These are phyloP conservation scores for Dromococcyx pavoninus DNA, from an alignment of 2,797 vertebrate species.

Conservation along the genomic window DNA sequence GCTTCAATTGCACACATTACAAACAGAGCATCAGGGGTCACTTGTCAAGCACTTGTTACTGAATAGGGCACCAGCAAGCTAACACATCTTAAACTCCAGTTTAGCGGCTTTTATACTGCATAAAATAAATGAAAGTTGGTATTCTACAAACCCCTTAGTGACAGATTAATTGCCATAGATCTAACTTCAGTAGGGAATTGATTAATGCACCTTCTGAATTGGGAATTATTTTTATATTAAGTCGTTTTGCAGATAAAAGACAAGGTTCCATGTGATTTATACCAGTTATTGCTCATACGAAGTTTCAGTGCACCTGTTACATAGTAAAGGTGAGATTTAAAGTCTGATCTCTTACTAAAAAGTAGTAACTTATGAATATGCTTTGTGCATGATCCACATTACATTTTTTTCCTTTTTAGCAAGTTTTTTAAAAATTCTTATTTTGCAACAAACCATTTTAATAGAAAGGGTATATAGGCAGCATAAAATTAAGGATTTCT, in stretches of 20 bases:
- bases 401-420: not conserved
- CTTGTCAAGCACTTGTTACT: slow-evolving; percentile 57
- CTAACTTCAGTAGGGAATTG: slow-evolving; percentile 24
- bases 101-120: slow-evolving; percentile 20
- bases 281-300: not conserved
- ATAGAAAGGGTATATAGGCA: not conserved
- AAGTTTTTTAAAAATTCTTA: not conserved
- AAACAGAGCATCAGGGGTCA: slow-evolving; percentile 44
- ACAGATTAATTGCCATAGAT: slow-evolving; percentile 34
- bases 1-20: slow-evolving; percentile 29
- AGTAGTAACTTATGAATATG: not conserved
- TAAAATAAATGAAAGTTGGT: slow-evolving; percentile 3
- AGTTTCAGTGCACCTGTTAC: not conserved
- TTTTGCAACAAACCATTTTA: not conserved
- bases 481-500: not conserved
- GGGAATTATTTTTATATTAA: slow-evolving; percentile 40
- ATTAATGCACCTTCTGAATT: not conserved
- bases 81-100: slow-evolving; percentile 4
- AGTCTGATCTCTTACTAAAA: not conserved
- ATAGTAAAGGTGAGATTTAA: not conserved
- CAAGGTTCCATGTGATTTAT: not conserved
- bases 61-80: slow-evolving; percentile 56
- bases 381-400: not conserved
- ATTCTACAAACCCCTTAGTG: slow-evolving; percentile 3
- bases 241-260: slow-evolving; percentile 6